Conservation (phyloP, 2,113 vertebrate species). For the Dromiciops gliroides region DNA sequence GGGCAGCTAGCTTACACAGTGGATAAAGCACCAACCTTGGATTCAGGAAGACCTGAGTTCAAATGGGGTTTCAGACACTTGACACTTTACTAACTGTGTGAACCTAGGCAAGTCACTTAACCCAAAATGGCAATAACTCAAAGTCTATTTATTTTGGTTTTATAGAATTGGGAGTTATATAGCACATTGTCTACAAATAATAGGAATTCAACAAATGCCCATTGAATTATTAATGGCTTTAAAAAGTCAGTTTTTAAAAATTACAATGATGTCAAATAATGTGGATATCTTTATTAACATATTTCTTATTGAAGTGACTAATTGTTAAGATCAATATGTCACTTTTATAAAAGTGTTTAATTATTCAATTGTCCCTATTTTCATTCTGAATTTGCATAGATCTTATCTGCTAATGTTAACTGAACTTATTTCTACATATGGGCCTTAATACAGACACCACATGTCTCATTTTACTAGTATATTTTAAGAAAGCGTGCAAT, state of each 20-base stretch:
- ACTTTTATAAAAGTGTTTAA: not conserved
- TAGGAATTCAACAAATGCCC: not conserved
- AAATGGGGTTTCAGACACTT: no score
- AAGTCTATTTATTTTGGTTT: not conserved
- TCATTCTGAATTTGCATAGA: not conserved
- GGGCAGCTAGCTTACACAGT: no score
- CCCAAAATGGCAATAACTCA: accelerated
- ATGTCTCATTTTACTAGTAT: not conserved
- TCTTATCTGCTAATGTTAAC: not conserved
- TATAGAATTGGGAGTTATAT: not conserved
- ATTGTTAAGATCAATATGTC: not conserved
- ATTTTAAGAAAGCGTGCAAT: not conserved
- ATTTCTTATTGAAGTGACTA: not conserved
- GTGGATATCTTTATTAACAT: not conserved
- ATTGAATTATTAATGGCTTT: not conserved
- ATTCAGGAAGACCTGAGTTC: no score
- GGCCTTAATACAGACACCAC: not conserved
- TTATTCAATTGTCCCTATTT: not conserved
- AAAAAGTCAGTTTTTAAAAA: not conserved
- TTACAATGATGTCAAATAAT: not conserved
- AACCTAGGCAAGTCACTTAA: no score
- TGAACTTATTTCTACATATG: not conserved
- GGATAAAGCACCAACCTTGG: no score
- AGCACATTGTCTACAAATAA: not conserved
- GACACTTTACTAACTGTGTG: no score